A percentile compares a stretch with the other conserved stretches of the same genome.
phyloP scores from a whole-genome alignment of 1,140 invertebrate genomes.

The Drosophila jambulina region DNA sequence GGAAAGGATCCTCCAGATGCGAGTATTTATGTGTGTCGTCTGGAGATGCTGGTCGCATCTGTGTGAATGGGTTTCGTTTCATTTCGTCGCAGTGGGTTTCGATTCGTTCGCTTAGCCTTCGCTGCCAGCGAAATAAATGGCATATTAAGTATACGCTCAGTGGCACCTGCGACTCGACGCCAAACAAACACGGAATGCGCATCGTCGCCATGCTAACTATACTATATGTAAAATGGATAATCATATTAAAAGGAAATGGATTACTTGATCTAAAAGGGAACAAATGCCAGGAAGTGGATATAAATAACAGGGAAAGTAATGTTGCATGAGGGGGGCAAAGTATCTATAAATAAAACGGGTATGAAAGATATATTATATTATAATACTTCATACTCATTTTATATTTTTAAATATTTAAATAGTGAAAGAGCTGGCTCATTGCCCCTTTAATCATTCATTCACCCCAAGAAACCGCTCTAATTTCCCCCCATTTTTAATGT shows the following conservation, averaged over 20 bases:
- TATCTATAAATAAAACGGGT: not conserved
- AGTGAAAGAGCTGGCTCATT: not conserved
- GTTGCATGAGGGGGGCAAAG: not conserved
- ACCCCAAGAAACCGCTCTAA: not conserved
- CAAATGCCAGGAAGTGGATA: not conserved
- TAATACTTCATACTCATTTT: not conserved
- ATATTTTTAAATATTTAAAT: not conserved
- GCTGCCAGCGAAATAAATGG: slow-evolving; percentile 67
- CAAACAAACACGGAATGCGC: slow-evolving; percentile 37
- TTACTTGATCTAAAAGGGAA: slow-evolving; percentile 10
- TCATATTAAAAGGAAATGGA: slow-evolving; percentile 41
- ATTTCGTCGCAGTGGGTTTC: slow-evolving; percentile 41
- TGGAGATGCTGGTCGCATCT: slow-evolving; percentile 38
- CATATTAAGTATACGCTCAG: slow-evolving; percentile 81
- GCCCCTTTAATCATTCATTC: not conserved
- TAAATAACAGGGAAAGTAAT: slow-evolving; percentile 9
- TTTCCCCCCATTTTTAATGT: not conserved
- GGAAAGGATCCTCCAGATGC: slow-evolving; percentile 38
- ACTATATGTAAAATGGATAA: slow-evolving; percentile 43
- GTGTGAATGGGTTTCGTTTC: slow-evolving; percentile 63
- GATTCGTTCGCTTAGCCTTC: slow-evolving; percentile 65
- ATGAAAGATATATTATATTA: not conserved
- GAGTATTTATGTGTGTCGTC: slow-evolving; percentile 27
- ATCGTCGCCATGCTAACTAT: slow-evolving; percentile 32
- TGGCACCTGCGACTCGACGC: slow-evolving; percentile 63